Base-by-base conservation (phyloP, 2,113 vertebrate genomes). In the Cisticola juncidis region DNA sequence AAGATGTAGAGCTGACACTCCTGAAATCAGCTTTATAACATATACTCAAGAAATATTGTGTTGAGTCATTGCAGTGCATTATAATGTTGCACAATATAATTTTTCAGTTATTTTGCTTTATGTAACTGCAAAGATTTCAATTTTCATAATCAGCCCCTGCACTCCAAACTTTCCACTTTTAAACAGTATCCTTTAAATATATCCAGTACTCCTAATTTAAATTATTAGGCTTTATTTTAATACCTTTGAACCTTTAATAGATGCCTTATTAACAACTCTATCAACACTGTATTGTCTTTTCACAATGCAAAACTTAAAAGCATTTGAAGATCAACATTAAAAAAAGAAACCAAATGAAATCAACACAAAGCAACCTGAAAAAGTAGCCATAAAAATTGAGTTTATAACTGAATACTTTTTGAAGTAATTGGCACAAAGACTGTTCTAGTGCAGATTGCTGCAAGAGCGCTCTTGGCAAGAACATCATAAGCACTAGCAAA, bases 381-480 rank as follows among this genome's bases (percentile, higher is more conserved):
- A 97, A 95, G 88, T 91, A 94, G 88, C 94, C 96, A 96, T 97
- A 97, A 96, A 98, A 98, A 94, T 89, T 96, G 92, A 96, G 97
- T 96, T 97, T 98, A 97, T 97, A 97, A 96, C 94, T 96, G 94
- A 97, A 96, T 96, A 98, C 81, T 98, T 98, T 98, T 97, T 98
- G 97, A 98, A 98, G 98, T 98, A 98, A 98, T 98, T 98, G 98
- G 97, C 97, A 98, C 97, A 98, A 98, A 98, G 98, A 96, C 95
- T 94, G 94, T 96, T 97, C 92, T 91, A 96, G 92, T 88, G 92
- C 96, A 98, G 97, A 98, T 97, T 98, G 98, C 98, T 98, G 96
- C 97, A 98, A 98, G 98, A 98, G 88, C 33, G 98, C 98, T 98
- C 98, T 98, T 98, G 98, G 98, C 98, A 98, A 99, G 98, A 98